Conservation (phyloP, 2,797 vertebrate genomes). For the Anabacerthia variegaticeps region DNA sequence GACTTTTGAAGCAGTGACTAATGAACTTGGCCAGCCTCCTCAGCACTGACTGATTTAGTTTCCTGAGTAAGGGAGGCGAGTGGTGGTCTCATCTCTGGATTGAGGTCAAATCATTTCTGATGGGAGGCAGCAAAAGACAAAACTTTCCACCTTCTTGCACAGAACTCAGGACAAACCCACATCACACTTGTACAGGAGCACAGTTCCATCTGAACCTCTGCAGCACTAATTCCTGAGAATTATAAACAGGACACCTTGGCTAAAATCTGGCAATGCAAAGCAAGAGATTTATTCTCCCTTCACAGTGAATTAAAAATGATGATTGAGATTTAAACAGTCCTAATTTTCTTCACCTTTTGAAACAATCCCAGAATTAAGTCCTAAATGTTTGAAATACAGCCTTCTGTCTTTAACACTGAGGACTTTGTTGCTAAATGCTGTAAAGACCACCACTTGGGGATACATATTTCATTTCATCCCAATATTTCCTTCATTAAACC, state of each 20-base stretch:
- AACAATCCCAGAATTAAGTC: neutral
- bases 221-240: neutral
- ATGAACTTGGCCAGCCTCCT: conserved; percentile 48
- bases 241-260: neutral
- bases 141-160: neutral
- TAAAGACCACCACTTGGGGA: neutral
- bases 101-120: neutral
- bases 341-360: neutral
- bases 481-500: neutral
- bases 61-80: neutral
- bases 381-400: neutral
- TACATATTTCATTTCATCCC: neutral
- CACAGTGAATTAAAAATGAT: neutral
- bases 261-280: neutral
- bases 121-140: neutral
- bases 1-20: conserved; percentile 37
- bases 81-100: neutral
- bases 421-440: neutral
- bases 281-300: neutral
- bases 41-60: conserved; percentile 22
- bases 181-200: neutral
- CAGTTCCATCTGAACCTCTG: neutral
- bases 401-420: neutral
- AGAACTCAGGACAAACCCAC: neutral
- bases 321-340: neutral